These are phyloP conservation scores for Cryptosula pallasiana DNA, from an alignment of 2,888 invertebrate species.

Conservation along the genomic window DNA sequence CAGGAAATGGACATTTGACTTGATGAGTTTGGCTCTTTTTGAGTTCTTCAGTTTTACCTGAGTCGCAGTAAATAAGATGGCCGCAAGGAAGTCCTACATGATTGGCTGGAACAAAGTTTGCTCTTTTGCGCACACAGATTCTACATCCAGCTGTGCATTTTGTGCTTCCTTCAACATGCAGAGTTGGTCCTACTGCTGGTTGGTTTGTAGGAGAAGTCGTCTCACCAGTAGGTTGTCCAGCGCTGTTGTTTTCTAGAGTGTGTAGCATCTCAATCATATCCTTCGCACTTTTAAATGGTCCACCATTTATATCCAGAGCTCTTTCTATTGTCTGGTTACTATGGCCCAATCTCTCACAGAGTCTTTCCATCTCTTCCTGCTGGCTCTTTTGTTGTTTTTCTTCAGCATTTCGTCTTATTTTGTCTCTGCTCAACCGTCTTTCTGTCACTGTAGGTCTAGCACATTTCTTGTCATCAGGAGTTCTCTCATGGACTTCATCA, in stretches of 20 bases:
- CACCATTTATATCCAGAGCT: background rate
- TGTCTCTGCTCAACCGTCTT: background rate
- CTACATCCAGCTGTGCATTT: background rate
- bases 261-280: background rate
- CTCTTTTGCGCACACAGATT: background rate
- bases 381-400: too few species aligned
- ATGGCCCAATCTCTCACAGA: conserved; percentile 10
- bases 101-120: background rate
- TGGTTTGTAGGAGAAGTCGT: background rate
- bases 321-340: background rate
- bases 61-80: conserved; percentile 7
- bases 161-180: background rate
- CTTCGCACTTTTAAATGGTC: background rate
- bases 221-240: background rate
- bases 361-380: background rate
- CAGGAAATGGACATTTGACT: background rate
- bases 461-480: conserved; percentile 6
- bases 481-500: conserved; percentile 25
- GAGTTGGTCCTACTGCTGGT: background rate
- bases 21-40: background rate
- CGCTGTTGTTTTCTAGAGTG: background rate
- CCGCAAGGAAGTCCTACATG: conserved; percentile 2
- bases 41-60: background rate
- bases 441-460: background rate
- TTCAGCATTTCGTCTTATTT: background rate